These are phyloP conservation scores for Drosophila monieri DNA, from an alignment of 2,888 invertebrate species.

Conservation along the genomic window DNA sequence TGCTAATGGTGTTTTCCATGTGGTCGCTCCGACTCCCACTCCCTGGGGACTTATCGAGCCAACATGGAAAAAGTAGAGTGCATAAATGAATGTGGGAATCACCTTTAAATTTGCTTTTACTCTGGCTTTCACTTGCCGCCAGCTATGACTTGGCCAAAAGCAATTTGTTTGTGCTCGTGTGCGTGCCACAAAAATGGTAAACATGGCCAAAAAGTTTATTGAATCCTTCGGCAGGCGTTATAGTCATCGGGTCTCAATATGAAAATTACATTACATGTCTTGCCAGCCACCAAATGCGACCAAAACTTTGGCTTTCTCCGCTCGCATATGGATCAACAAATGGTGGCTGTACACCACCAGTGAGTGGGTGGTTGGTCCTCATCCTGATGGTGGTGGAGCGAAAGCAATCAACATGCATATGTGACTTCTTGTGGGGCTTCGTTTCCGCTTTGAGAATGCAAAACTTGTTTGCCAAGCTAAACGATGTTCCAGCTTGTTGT, in stretches of 20 bases:
- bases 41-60: background rate
- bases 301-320: slow-evolving; percentile 34
- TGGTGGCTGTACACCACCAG: slow-evolving; percentile 21
- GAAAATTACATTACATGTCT: slow-evolving; percentile 45
- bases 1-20: slow-evolving; percentile 35
- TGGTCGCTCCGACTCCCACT: background rate
- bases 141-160: slow-evolving; percentile 28
- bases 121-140: slow-evolving; percentile 6
- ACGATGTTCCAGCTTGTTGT: slow-evolving; percentile 36
- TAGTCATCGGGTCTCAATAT: slow-evolving; percentile 44
- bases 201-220: slow-evolving; percentile 57
- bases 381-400: slow-evolving; percentile 13
- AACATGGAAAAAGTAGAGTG: background rate
- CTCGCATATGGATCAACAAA: slow-evolving; percentile 35
- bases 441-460: slow-evolving; percentile 32
- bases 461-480: slow-evolving; percentile 43
- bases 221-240: slow-evolving; percentile 39
- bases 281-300: slow-evolving; percentile 42
- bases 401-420: slow-evolving; percentile 71
- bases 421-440: slow-evolving; percentile 44
- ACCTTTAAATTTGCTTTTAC: slow-evolving; percentile 24
- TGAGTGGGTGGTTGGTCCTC: background rate
- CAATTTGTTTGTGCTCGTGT: slow-evolving; percentile 41
- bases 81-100: slow-evolving; percentile 6
- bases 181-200: slow-evolving; percentile 54